Percentiles rank a stretch among this genome's conserved stretches.
These are phyloP conservation scores for Ciconia boyciana DNA, from an alignment of 2,113 vertebrate species.

Conservation along the genomic window DNA sequence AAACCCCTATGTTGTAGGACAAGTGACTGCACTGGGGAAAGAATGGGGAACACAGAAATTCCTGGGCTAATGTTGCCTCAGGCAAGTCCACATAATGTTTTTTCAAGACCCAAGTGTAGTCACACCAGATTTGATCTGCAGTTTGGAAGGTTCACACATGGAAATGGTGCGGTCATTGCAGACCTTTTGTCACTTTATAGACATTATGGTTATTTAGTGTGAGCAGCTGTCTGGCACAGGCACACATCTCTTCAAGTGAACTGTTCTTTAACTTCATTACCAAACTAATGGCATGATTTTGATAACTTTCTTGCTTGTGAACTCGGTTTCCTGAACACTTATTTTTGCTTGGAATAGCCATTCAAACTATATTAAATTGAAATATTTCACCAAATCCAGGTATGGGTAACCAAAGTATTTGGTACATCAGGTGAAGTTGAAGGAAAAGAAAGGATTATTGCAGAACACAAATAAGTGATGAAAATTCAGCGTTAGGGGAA, in stretches of 20 bases:
- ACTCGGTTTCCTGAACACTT: not conserved
- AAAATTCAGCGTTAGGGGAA: not conserved
- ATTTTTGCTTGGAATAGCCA: not conserved
- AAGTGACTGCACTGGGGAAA: not conserved
- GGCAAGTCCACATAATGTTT: not conserved
- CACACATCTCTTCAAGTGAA: not conserved
- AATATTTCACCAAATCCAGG: not conserved
- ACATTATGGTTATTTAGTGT: not conserved
- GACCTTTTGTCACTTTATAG: not conserved
- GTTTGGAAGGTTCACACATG: not conserved
- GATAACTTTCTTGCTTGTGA: not conserved
- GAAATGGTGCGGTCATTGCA: not conserved
- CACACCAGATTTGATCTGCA: not conserved
- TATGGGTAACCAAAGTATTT: not conserved
- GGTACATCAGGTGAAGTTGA: not conserved
- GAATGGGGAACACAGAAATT: not conserved
- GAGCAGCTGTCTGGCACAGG: not conserved
- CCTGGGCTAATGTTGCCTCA: not conserved
- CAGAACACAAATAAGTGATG: not conserved
- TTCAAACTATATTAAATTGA: not conserved
- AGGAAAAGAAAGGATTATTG: not conserved
- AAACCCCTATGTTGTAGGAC: not conserved
- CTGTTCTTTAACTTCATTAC: not conserved
- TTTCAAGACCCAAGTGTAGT: not conserved
- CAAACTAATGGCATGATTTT: not conserved